Conservation (phyloP, 2,113 vertebrate genomes). For the Polyodon spathula region DNA sequence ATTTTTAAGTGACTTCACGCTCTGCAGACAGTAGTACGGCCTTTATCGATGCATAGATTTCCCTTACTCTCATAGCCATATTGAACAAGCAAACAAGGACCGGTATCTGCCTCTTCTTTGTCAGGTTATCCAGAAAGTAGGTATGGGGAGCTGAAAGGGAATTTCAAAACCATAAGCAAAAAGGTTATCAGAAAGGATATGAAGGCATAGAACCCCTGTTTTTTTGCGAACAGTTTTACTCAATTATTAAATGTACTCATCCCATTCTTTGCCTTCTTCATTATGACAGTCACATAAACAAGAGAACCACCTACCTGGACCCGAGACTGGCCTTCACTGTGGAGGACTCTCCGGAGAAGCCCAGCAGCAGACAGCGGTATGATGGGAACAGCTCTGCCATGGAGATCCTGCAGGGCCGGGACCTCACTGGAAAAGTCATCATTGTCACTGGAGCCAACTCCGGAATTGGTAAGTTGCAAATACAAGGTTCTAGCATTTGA, state of each 20-base stretch:
- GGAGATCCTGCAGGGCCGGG: conserved; percentile 83
- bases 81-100: no score
- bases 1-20: no score
- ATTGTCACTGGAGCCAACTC: conserved; percentile 83
- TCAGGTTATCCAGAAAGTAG: no score
- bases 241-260: neutral
- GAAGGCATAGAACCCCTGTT: neutral
- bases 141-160: no score
- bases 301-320: conserved; percentile 88
- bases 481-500: neutral
- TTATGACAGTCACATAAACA: conserved; percentile 84
- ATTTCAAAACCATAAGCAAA: no score
- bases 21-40: no score
- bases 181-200: no score
- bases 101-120: no score
- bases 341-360: conserved; percentile 78
- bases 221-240: neutral
- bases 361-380: conserved; percentile 65
- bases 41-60: no score
- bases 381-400: conserved; percentile 84
- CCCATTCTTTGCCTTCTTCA: conserved; percentile 23
- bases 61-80: no score
- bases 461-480: conserved; percentile 76
- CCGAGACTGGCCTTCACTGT: conserved; percentile 93
- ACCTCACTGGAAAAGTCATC: conserved; percentile 77